A percentile compares a stretch with the other conserved stretches of the same genome.
phyloP scores from a whole-genome alignment of 2,888 invertebrate genomes.

The Oligia latruncula region DNA sequence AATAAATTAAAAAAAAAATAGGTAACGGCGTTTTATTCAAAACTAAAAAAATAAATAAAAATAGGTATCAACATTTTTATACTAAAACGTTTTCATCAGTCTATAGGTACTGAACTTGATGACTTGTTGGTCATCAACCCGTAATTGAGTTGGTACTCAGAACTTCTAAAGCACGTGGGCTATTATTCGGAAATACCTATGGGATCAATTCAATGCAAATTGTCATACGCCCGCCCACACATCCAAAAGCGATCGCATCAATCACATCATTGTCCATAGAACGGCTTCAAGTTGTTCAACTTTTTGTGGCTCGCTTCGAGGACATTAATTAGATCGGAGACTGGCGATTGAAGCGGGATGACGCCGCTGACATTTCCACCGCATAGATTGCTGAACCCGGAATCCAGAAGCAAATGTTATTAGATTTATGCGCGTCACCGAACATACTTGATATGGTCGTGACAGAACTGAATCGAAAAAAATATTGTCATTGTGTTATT shows the following conservation, averaged over 20 bases:
- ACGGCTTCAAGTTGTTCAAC: constrained; percentile 72
- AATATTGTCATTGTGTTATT: constrained; percentile 25
- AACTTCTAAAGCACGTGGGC: constrained; percentile 76
- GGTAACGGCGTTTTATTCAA: not conserved
- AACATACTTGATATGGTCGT: constrained; percentile 64
- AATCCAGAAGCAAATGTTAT: constrained; percentile 76
- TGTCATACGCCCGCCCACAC: constrained; percentile 83
- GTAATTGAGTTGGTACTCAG: constrained; percentile 60
- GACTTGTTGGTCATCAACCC: constrained; percentile 76
- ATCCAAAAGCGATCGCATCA: constrained; percentile 79
- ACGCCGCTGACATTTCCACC: constrained; percentile 84
- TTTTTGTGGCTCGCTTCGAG: constrained; percentile 80
- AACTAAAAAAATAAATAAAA: not conserved
- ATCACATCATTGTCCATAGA: constrained; percentile 82
- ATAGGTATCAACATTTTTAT: not conserved
- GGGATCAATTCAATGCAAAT: constrained; percentile 88
- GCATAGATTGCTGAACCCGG: constrained; percentile 85
- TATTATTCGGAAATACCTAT: constrained; percentile 80
- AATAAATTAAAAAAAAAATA: not conserved
- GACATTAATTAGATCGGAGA: constrained; percentile 85
- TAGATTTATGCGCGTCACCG: constrained; percentile 63
- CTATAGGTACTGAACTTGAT: constrained; percentile 14
- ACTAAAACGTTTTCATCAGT: not conserved
- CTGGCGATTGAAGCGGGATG: constrained; percentile 76
- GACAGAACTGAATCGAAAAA: constrained; percentile 43